Percentiles rank a stretch among this genome's conserved stretches.
phyloP scores from a whole-genome alignment of 2,113 vertebrate species.

The Elachura formosa region DNA sequence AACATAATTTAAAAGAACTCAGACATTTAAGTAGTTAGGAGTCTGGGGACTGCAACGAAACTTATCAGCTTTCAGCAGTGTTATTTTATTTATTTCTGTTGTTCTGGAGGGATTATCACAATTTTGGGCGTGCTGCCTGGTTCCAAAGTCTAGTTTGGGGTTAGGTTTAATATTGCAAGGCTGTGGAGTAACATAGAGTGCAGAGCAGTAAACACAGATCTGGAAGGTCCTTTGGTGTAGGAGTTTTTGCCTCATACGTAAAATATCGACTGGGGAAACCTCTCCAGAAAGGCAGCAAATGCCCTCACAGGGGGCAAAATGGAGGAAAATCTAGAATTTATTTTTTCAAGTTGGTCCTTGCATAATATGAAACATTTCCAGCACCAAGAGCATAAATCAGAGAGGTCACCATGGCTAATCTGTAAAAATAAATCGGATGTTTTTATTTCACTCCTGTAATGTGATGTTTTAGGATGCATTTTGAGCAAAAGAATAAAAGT shows the following conservation, averaged over 20 bases:
- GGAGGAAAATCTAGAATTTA: background rate
- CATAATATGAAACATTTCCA: conserved; percentile 36
- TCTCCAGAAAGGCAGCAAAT: background rate
- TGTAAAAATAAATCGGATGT: conserved; percentile 39
- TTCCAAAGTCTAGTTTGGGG: conserved; percentile 50
- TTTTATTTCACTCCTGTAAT: conserved; percentile 4
- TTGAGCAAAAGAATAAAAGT: background rate
- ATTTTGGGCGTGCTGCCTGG: conserved; percentile 28
- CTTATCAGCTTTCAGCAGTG: background rate
- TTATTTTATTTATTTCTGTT: background rate
- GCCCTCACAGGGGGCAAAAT: background rate
- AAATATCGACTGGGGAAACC: background rate
- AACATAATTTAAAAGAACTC: background rate
- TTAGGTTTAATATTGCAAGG: conserved; percentile 10
- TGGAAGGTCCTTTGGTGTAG: background rate
- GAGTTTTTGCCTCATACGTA: background rate
- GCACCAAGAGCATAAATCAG: background rate
- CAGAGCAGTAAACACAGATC: background rate
- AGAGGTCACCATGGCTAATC: conserved; percentile 16
- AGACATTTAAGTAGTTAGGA: background rate
- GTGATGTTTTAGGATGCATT: background rate
- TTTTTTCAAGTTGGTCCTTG: conserved; percentile 18
- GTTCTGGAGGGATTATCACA: conserved; percentile 45
- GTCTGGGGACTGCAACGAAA: background rate
- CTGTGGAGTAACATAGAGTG: conserved; percentile 11